A percentile compares a stretch with the other conserved stretches of the same genome.
phyloP scores from a whole-genome alignment of 2,797 vertebrate species.

The Sylvilagus floridanus region DNA sequence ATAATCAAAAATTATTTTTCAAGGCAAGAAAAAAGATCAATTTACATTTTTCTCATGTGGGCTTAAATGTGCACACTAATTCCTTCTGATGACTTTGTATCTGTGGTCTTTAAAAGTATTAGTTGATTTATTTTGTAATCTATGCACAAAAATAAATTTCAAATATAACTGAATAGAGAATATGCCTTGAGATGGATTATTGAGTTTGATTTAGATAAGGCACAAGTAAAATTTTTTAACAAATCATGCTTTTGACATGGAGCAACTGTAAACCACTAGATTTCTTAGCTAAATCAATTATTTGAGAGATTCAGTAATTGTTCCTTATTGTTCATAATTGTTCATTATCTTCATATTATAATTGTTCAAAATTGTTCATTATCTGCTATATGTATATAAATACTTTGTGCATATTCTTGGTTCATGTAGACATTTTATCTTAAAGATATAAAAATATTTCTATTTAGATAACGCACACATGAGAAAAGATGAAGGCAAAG shows the following conservation, averaged over 20 bases:
- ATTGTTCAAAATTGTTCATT: background rate
- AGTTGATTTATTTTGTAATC: background rate
- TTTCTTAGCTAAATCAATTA: background rate
- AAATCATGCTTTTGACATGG: background rate
- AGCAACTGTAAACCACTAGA: background rate
- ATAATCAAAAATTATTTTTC: slow-evolving; percentile 47
- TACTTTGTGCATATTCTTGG: background rate
- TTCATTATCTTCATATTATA: background rate
- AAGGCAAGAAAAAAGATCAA: background rate
- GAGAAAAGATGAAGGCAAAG: background rate
- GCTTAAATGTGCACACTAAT: background rate
- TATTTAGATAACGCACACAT: background rate
- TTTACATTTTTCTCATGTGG: background rate
- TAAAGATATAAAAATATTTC: background rate
- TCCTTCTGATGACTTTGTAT: background rate
- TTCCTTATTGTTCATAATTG: background rate
- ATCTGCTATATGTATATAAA: background rate
- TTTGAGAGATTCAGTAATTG: background rate
- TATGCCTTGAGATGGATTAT: background rate
- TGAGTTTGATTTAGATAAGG: background rate
- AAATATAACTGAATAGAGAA: slow-evolving; percentile 14
- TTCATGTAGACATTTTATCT: background rate
- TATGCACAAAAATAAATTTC: background rate
- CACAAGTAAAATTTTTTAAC: background rate
- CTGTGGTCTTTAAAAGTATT: background rate